These are phyloP conservation scores for Sussaba pulchella DNA, from an alignment of 2,888 invertebrate genomes.

Conservation along the genomic window DNA sequence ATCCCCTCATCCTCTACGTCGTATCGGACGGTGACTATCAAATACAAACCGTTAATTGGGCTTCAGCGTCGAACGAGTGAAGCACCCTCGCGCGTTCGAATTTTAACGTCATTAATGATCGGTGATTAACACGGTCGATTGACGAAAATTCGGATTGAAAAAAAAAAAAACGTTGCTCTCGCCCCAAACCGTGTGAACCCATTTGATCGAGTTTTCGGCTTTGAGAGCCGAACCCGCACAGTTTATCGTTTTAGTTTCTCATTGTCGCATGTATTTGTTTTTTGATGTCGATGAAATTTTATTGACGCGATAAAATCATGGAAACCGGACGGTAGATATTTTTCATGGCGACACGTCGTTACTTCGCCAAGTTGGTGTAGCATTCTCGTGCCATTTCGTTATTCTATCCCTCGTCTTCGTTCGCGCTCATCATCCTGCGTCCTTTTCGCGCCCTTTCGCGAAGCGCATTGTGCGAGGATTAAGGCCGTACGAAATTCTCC, in stretches of 20 bases:
- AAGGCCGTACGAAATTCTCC: constrained; percentile 79
- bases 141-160: constrained; percentile 21
- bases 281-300: constrained; percentile 59
- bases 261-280: not conserved
- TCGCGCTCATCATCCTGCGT: constrained; percentile 8
- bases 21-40: constrained; percentile 2
- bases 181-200: constrained; percentile 35
- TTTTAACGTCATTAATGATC: constrained; percentile 49
- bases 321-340: not conserved
- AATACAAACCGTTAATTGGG: constrained; percentile 56
- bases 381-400: constrained; percentile 11
- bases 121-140: constrained; percentile 52
- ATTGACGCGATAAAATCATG: not conserved
- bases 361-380: constrained; percentile 1
- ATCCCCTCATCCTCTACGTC: not conserved
- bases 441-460: constrained; percentile 32
- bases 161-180: no score
- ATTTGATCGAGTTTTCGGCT: constrained; percentile 29
- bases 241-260: not conserved
- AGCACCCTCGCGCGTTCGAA: not conserved
- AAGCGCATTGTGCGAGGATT: constrained; percentile 70
- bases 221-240: not conserved
- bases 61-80: constrained; percentile 47
- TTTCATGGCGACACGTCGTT: not conserved
- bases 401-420: not conserved